Evolutionary conservation across 2,888 invertebrate species (phyloP), one percentile per base, ranked within the genome.

Genomic region (Linnaemya vulpina): DNA sequence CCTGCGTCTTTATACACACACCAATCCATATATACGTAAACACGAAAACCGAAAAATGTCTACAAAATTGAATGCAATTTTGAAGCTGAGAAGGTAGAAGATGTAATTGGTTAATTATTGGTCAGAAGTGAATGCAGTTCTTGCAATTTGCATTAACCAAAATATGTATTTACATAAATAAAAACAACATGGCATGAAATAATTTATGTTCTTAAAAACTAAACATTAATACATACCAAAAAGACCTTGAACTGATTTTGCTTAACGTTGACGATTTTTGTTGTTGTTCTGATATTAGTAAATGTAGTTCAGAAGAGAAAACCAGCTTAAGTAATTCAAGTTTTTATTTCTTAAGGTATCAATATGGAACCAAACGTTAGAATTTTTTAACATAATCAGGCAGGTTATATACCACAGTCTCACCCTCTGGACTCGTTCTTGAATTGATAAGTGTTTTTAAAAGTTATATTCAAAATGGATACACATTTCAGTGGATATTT

Each of bases 241-340:
- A 74, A 78, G 74, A 62, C 82, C 85, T 85, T 85, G 82, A 81
- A 77, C 85, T 74, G 74, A 75, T 81, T 81, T 71, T 60, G 60
- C 67, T 62, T 65, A 73, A 65, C 25, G 62, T 38, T 81, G 65
- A 43, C 76, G 62, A 46, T 53, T 46, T 2, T 55, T 76, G 13
- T 38, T 71, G 11, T 38, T 40, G n/a, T 58, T 8, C 15, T 58
- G 55, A n/a, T 60, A 60, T 62, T 49, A 51, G 17, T n/a, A 65
- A 55, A 51, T 40, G 53, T 58, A 77, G 49, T 74, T 63, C 38
- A 22, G 43, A 70, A 62, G 4, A 65, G 15, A 55, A 65, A 65
- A 58, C 38, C 11, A 73, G 22, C 13, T 30, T 30, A 35, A 43
- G 11, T 63, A 65, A 63, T 62, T n/a, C 68, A 30, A 62, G 67